These are phyloP conservation scores for Rhyacichthys aspro DNA, from an alignment of 2,797 vertebrate species.

Conservation along the genomic window DNA sequence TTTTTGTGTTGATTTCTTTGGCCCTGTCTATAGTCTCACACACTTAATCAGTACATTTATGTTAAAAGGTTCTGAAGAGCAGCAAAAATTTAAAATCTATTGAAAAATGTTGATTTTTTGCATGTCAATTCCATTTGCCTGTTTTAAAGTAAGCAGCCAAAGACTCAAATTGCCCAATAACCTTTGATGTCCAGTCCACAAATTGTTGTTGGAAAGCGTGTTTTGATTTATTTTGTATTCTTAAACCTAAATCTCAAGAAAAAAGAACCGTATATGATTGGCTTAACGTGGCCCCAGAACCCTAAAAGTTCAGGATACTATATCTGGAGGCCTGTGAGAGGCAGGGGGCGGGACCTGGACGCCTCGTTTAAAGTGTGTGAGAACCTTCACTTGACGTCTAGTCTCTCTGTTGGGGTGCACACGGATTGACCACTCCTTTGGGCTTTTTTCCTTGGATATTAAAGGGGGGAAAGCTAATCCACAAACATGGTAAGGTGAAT, in stretches of 20 bases:
- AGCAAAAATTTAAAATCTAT: background rate
- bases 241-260: constrained; percentile 23
- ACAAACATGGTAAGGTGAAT: constrained; percentile 82
- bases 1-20: background rate
- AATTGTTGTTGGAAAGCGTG: too few species aligned
- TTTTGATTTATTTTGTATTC: constrained; percentile 26
- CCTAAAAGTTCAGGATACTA: constrained; percentile 87
- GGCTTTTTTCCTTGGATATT: constrained; percentile 80
- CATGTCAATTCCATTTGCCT: too few species aligned
- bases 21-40: background rate
- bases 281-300: constrained; percentile 70
- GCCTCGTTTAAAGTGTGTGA: constrained; percentile 81
- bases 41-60: background rate
- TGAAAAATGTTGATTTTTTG: background rate
- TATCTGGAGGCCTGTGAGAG: constrained; percentile 77
- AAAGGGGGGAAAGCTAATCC: constrained; percentile 74
- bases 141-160: background rate
- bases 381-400: constrained; percentile 81
- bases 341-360: constrained; percentile 75
- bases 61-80: background rate
- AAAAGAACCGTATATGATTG: constrained; percentile 71
- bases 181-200: too few species aligned
- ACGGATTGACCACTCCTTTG: constrained; percentile 83
- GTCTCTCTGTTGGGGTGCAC: constrained; percentile 84
- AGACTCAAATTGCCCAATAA: background rate